phyloP scores from a whole-genome alignment of 1,140 invertebrate genomes.

The Araneus ventricosus region DNA sequence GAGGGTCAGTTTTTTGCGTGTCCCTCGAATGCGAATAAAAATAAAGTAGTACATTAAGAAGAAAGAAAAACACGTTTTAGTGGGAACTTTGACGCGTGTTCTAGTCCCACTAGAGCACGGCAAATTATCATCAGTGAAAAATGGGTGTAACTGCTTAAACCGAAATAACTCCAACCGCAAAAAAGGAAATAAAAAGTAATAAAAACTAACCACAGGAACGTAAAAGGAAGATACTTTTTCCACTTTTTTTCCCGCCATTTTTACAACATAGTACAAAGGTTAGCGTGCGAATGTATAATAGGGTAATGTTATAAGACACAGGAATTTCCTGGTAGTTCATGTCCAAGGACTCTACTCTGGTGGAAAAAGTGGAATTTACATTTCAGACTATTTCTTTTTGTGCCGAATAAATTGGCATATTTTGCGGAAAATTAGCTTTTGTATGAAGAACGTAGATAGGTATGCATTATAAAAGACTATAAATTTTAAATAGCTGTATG shows the following conservation, averaged over 20 bases:
- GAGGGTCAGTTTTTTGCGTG: not conserved
- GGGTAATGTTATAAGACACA: not conserved
- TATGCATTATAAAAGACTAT: not conserved
- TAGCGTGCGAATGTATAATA: not conserved
- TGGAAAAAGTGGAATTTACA: slow-evolving; percentile 1
- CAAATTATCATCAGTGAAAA: slow-evolving; percentile 49
- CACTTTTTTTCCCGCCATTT: not conserved
- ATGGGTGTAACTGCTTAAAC: slow-evolving; percentile 39
- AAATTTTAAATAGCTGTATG: not conserved
- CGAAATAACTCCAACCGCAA: slow-evolving; percentile 14
- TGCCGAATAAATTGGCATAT: not conserved
- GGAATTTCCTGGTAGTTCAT: not conserved
- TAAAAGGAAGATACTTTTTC: not conserved
- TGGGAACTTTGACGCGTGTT: slow-evolving; percentile 45
- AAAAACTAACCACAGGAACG: not conserved
- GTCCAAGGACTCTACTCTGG: not conserved
- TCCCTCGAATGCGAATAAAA: not conserved
- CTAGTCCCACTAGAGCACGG: not conserved
- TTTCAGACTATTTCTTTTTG: not conserved
- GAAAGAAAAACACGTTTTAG: slow-evolving; percentile 30
- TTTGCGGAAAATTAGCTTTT: not conserved
- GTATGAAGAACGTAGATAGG: not conserved
- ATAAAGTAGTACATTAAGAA: slow-evolving; percentile 30
- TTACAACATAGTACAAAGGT: not conserved
- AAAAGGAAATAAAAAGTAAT: not conserved